Conservation (phyloP, 2,888 invertebrate species). For the Macrosiphum euphorbiae region DNA sequence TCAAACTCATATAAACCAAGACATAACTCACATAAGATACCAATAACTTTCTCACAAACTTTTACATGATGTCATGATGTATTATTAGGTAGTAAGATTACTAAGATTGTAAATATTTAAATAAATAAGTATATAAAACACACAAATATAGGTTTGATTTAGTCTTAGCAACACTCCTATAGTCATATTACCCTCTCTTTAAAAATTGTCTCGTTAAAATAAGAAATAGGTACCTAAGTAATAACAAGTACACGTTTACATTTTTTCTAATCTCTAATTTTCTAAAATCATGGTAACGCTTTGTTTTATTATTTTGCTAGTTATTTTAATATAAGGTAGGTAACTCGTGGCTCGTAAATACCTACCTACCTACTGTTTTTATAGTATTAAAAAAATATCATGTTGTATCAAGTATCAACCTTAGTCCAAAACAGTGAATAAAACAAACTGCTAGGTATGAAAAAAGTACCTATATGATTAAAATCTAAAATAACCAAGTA, state of each 20-base stretch:
- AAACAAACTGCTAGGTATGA: not conserved
- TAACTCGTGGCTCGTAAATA: too few relatives aligned
- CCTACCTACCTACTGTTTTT: too few relatives aligned
- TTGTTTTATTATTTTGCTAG: too few relatives aligned
- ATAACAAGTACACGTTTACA: too few relatives aligned
- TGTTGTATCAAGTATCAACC: not conserved
- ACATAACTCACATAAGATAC: not conserved
- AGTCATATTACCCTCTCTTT: not conserved
- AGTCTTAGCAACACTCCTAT: not conserved
- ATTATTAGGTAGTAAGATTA: not conserved
- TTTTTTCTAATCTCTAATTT: too few relatives aligned
- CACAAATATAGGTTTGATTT: not conserved
- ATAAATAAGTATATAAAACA: not conserved
- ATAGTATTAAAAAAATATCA: too few relatives aligned
- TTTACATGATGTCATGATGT: not conserved
- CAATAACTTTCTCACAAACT: not conserved
- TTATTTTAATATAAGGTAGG: too few relatives aligned
- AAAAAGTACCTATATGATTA: not conserved
- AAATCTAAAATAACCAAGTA: not conserved
- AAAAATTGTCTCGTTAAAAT: not conserved
- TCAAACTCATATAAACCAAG: too few relatives aligned
- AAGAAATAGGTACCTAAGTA: too few relatives aligned
- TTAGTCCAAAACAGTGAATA: not conserved
- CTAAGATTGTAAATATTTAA: not conserved
- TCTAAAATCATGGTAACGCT: too few relatives aligned